Base-by-base conservation (phyloP, 2,797 vertebrate genomes). In the Scleropages formosus region DNA sequence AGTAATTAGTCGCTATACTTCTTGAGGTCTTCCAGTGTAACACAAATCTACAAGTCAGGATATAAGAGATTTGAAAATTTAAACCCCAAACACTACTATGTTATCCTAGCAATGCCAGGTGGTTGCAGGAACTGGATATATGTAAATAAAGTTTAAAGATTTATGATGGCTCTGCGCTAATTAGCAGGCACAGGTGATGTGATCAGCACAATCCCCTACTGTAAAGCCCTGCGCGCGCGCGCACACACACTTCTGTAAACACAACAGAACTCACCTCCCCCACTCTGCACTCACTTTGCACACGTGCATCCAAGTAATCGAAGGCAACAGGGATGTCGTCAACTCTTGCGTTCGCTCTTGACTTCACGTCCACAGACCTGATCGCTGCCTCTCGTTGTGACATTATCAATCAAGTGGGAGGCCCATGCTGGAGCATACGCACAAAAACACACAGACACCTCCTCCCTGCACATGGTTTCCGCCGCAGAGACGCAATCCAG, bases 311-410 rank as follows among this genome's bases (percentile, higher is more conserved):
- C 7, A 27, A 62, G 27, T 77, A 73, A 77, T 65, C 20, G 27
- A 49, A 73, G 31, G 10, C 53, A 75, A 73, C 75, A 72, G 69
- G 64, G 77, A 65, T 59, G 16, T 65, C 60, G 26, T 44, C 60
- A 56, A n/a, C 53, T 53, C 56, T 64, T 26, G 8, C 9, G 46
- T 72, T 64, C 67, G 4, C 44, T 65, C n/a, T 73, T 49, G 1
- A 27, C 26, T 66, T 65, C 26, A 51, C 31, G 27, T 72, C 69
- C 27, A n/a, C 69, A 58, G 49, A 62, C 68, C 75, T 10, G 59
- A 68, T 46, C 9, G 20, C n/a, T 1, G 24, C 44, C 39, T 26
- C 75, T 59, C 58, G 51, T 10, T 53, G 46, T 66, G 70, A 77
- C 75, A 65, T 31, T 12, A 27, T 16, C 56, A 58, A 77, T 73